These are phyloP conservation scores for Colistium nudipinnis DNA, from an alignment of 2,113 vertebrate genomes.

Conservation along the genomic window DNA sequence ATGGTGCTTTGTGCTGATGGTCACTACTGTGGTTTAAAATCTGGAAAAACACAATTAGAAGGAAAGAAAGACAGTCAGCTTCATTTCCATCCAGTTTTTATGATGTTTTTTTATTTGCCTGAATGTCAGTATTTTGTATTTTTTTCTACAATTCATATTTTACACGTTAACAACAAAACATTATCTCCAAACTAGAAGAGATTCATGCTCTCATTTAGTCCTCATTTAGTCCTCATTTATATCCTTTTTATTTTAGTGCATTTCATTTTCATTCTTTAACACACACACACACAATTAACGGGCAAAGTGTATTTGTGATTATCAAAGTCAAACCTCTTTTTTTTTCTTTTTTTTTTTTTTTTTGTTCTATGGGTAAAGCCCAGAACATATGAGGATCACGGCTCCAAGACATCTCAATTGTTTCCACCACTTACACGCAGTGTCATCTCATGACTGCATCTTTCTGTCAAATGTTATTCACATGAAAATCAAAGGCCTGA, in stretches of 20 bases:
- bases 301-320: constrained; percentile 25
- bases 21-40: constrained; percentile 50
- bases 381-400: constrained; percentile 40
- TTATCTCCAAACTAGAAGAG: constrained; percentile 46
- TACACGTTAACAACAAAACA: constrained; percentile 52
- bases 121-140: constrained; percentile 52
- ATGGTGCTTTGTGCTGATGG: constrained; percentile 44
- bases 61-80: constrained; percentile 36
- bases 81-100: constrained; percentile 48
- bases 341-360: too few relatives aligned
- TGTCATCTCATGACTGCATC: constrained; percentile 60
- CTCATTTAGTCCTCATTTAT: not conserved
- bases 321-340: constrained; percentile 30
- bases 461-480: constrained; percentile 57
- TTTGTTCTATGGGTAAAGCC: constrained; percentile 16
- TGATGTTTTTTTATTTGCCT: constrained; percentile 62
- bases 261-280: constrained; percentile 11
- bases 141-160: constrained; percentile 61
- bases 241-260: constrained; percentile 14
- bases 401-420: constrained; percentile 53
- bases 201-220: constrained; percentile 29
- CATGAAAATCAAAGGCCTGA: constrained; percentile 63
- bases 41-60: constrained; percentile 31
- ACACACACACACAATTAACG: constrained; percentile 21
- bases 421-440: constrained; percentile 39